Evolutionary conservation across 2,797 vertebrate genomes (phyloP).

Genomic region (Cossypha heuglini): DNA sequence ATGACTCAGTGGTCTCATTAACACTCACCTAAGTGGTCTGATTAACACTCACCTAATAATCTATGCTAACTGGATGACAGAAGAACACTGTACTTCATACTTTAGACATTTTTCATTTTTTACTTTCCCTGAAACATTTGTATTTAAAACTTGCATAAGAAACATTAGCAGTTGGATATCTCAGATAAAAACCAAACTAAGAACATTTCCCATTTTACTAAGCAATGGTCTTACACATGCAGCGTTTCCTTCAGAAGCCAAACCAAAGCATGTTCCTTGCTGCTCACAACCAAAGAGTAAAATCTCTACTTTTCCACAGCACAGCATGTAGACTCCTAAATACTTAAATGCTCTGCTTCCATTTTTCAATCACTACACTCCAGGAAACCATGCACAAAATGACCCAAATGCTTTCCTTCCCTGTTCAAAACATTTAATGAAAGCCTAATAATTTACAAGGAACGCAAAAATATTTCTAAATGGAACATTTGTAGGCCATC

Average conservation of each 20-base stretch:
- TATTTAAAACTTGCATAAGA: background rate
- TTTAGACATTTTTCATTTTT: background rate
- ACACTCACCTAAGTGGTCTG: background rate
- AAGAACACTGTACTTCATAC: background rate
- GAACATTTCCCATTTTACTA: background rate
- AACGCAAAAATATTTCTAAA: background rate
- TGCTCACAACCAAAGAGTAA: background rate
- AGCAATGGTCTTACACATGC: background rate
- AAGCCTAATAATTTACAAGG: background rate
- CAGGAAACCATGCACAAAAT: background rate
- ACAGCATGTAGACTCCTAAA: background rate
- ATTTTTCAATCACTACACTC: background rate
- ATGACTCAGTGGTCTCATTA: background rate
- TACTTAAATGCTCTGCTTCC: background rate
- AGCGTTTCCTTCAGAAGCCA: background rate
- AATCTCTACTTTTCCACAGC: background rate
- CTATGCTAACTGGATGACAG: background rate
- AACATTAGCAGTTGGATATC: background rate
- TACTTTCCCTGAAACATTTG: background rate
- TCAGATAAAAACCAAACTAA: background rate
- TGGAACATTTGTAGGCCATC: background rate
- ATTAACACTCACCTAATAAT: background rate
- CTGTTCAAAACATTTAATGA: background rate
- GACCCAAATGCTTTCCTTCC: background rate
- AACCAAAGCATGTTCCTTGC: background rate